These are phyloP conservation scores for Dilophus febrilis DNA, from an alignment of 2,888 invertebrate species.

Conservation along the genomic window DNA sequence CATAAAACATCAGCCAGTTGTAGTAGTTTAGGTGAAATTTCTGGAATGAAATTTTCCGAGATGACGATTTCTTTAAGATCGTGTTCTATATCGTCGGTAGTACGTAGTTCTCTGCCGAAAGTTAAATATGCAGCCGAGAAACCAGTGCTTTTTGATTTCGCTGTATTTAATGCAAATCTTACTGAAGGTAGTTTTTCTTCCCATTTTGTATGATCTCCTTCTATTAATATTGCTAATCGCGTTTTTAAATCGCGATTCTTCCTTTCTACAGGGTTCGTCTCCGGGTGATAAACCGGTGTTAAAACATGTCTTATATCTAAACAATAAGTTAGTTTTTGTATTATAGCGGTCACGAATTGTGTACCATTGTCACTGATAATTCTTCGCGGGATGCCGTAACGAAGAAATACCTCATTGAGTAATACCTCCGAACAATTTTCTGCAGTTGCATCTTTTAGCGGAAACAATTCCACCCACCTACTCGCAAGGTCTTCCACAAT, in stretches of 20 bases:
- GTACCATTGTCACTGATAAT: conserved; percentile 18
- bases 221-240: conserved; percentile 16
- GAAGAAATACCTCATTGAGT: conserved; percentile 12
- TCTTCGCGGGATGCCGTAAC: conserved; percentile 16
- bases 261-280: conserved; percentile 19
- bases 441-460: conserved; percentile 12
- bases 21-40: too few species aligned
- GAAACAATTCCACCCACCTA: conserved; percentile 16
- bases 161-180: conserved; percentile 24
- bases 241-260: too few species aligned
- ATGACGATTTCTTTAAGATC: conserved; percentile 15
- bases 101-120: conserved; percentile 21
- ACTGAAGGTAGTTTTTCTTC: conserved; percentile 17
- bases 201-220: conserved; percentile 17
- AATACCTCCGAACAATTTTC: conserved; percentile 10
- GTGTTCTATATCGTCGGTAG: conserved; percentile 16
- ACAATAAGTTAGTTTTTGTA: conserved; percentile 16
- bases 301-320: conserved; percentile 14
- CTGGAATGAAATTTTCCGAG: conserved; percentile 9
- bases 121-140: conserved; percentile 20
- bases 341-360: conserved; percentile 18
- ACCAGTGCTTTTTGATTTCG: conserved; percentile 16
- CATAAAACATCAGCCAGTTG: conserved; percentile 4
- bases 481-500: conserved; percentile 13
- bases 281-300: conserved; percentile 16